These are phyloP conservation scores for Monopterus albus DNA, from an alignment of 2,113 vertebrate genomes.

Conservation along the genomic window DNA sequence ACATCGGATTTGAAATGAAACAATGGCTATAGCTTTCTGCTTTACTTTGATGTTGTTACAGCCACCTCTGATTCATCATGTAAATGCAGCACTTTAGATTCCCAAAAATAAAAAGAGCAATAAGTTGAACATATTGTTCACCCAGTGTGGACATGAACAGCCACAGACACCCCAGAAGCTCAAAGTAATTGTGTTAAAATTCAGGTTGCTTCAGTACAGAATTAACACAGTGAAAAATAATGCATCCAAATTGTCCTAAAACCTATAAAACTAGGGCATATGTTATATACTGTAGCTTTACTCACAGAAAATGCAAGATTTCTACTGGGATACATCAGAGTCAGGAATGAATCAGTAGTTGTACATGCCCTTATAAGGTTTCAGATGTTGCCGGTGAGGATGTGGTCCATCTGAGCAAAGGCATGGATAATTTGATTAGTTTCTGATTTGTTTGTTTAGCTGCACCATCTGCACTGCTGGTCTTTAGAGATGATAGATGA, in stretches of 20 bases:
- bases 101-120: not conserved
- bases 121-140: not conserved
- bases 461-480: not conserved
- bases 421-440: not conserved
- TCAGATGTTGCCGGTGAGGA: not conserved
- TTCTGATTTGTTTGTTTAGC: not conserved
- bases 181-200: not conserved
- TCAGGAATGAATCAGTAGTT: not conserved
- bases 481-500: not conserved
- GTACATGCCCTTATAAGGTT: not conserved
- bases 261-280: not conserved
- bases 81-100: not conserved
- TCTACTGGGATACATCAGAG: too few relatives aligned
- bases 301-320: not conserved
- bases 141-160: not conserved
- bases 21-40: not conserved
- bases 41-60: not conserved
- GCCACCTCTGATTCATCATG: not conserved
- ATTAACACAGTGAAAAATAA: not conserved
- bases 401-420: not conserved
- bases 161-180: not conserved
- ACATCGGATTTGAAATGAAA: slow-evolving; percentile 10
- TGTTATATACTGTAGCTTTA: not conserved
- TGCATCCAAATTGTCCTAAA: too few relatives aligned
- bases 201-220: not conserved